Evolutionary conservation across 1,140 invertebrate species (phyloP).

Genomic region (Neodiprion virginianus): DNA sequence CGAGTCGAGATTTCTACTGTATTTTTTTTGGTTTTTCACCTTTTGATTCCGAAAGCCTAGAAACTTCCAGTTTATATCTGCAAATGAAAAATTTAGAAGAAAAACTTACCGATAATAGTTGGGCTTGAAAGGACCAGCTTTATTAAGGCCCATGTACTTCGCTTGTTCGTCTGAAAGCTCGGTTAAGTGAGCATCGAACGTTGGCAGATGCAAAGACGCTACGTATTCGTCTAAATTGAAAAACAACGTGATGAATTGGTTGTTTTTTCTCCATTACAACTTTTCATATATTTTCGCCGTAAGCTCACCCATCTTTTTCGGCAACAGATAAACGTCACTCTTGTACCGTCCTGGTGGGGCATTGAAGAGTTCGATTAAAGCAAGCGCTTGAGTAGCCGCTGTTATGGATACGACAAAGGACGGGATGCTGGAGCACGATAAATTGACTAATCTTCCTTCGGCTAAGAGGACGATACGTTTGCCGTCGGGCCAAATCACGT

Average conservation of each 20-base stretch:
- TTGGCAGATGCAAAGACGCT: slow-evolving; percentile 92
- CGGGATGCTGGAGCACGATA: slow-evolving; percentile 96
- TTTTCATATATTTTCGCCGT: slow-evolving; percentile 16
- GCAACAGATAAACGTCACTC: slow-evolving; percentile 92
- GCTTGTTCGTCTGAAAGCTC: slow-evolving; percentile 97
- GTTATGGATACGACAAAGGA: slow-evolving; percentile 97
- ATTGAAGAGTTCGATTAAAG: slow-evolving; percentile 96
- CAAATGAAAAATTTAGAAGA: neutral
- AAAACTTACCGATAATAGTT: slow-evolving; percentile 90
- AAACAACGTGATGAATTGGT: slow-evolving; percentile 40
- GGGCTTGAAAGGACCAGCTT: slow-evolving; percentile 97
- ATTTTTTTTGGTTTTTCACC: too few species aligned
- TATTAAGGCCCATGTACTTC: slow-evolving; percentile 96
- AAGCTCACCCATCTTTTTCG: slow-evolving; percentile 94
- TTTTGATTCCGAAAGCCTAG: too few species aligned
- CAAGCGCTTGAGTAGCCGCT: slow-evolving; percentile 92
- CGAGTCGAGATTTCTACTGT: too few species aligned
- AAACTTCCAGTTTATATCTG: too few species aligned
- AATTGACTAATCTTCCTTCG: slow-evolving; percentile 93
- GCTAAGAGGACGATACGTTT: slow-evolving; percentile 92
- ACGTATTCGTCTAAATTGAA: slow-evolving; percentile 90
- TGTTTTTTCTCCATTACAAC: slow-evolving; percentile 11
- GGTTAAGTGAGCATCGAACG: slow-evolving; percentile 96
- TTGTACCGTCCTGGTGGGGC: slow-evolving; percentile 94
- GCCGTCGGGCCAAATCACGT: slow-evolving; percentile 95